Conservation (phyloP, 2,113 vertebrate genomes). For the Paraplagusia blochii region DNA sequence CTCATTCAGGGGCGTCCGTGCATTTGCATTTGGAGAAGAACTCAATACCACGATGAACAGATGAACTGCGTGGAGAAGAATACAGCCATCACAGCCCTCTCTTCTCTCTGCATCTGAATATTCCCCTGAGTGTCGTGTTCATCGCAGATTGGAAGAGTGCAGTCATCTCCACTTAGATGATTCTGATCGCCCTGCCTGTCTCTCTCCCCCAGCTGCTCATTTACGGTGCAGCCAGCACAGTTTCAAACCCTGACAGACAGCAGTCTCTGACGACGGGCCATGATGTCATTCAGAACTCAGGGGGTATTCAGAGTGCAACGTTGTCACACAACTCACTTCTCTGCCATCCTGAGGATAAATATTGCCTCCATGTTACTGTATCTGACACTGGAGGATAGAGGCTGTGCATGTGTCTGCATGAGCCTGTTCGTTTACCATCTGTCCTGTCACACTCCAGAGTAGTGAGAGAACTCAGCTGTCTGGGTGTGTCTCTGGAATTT, state of each 20-base stretch:
- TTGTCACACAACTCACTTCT: constrained; percentile 7
- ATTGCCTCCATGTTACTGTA: too few species aligned
- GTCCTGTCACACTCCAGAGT: constrained; percentile 16
- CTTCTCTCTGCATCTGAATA: neutral
- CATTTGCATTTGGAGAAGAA: too few species aligned
- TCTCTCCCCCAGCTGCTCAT: neutral
- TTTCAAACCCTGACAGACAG: constrained; percentile 16
- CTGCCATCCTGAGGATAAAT: neutral
- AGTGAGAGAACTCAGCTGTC: constrained; percentile 48
- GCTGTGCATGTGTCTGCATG: too few species aligned
- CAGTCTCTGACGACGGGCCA: constrained; percentile 25
- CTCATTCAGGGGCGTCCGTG: neutral
- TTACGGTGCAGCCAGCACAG: constrained; percentile 13
- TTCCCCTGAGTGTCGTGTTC: neutral
- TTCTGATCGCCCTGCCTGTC: constrained; percentile 39
- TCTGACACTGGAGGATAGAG: neutral
- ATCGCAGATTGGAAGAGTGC: constrained; percentile 50
- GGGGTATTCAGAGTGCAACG: constrained; percentile 14
- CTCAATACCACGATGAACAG: too few species aligned
- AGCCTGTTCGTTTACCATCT: constrained; percentile 16
- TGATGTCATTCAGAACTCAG: constrained; percentile 47
- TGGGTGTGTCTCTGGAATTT: constrained; percentile 58
- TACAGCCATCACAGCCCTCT: neutral
- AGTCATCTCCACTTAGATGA: constrained; percentile 34
- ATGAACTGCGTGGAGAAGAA: too few species aligned